Base-by-base conservation (phyloP, 1,140 invertebrate species). In the Melanaphis sacchari region DNA sequence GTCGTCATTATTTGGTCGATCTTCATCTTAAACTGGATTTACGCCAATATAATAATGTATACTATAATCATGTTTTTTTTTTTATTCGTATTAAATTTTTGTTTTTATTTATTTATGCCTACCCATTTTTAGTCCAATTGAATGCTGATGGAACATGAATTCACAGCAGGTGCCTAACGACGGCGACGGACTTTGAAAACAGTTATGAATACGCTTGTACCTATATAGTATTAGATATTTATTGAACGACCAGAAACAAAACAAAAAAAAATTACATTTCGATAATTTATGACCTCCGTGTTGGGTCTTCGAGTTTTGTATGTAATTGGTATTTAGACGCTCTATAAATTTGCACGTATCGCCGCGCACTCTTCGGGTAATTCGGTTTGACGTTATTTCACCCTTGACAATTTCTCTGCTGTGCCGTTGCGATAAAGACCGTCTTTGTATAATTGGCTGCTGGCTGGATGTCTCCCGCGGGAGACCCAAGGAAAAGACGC, bases 341-440 rank as follows among this genome's bases (percentile, higher is more conserved):
- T 76, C 59, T 76, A 91, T 91, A 91, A 91, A 91, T 91, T 43
- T 91, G 11, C n/a, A 5, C 26, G 41, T 91, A 91, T 91, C 90
- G 40, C 40, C 90, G n/a, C 26, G 40, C 40, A 31, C 36, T 91
- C 22, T 66, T 81, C 90, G 40, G 59, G 90, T 76, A 81, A 91
- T 91, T 91, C 59, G 6, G 59, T 46, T 43, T 91, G 90, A 91
- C 90, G 26, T 91, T 91, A 91, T 91, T 91, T 76, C 40, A 91
- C 90, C 90, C 59, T 91, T 76, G 40, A 66, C 66, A 91, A 91
- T 76, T n/a, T 43, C 41, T 66, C 90, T 91, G 59, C 90, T 91
- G 59, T 40, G 18, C n/a, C 54, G 26, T 81, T 36, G 90, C 90
- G 90, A 91, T 91, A 81, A 91, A 91, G 40, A 18, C 90, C 40